Conservation (phyloP, 2,113 vertebrate species). For the Oryzias javanicus region DNA sequence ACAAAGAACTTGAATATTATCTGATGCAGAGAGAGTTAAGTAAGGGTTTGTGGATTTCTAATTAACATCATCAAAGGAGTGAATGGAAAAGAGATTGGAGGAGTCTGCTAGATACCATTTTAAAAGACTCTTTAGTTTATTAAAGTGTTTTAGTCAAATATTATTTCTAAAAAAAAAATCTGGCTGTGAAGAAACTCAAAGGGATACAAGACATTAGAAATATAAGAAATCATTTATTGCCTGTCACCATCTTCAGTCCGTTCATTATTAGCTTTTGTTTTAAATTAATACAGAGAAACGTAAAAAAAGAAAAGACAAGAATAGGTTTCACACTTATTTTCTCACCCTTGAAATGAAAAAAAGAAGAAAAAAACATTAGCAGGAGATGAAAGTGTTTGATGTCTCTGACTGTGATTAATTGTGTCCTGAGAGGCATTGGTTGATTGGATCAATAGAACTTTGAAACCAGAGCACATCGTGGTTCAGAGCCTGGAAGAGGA, state of each 20-base stretch:
- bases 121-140: conserved; percentile 20
- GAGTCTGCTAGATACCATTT: conserved; percentile 17
- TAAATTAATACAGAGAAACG: conserved; percentile 2
- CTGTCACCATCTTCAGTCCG: conserved; percentile 8
- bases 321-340: conserved; percentile 13
- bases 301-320: neutral
- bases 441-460: conserved; percentile 86
- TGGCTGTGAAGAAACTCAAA: neutral
- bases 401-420: conserved; percentile 39
- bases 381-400: conserved; percentile 29
- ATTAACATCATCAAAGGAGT: conserved; percentile 61
- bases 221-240: neutral
- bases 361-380: conserved; percentile 9
- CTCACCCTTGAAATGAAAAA: conserved; percentile 5
- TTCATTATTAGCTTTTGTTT: neutral
- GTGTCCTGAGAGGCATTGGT: conserved; percentile 76
- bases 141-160: conserved; percentile 14
- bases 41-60: conserved; percentile 55
- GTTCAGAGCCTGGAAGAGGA: conserved; percentile 90
- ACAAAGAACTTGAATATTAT: conserved; percentile 40
- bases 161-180: neutral
- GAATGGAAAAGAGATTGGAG: conserved; percentile 42
- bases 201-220: neutral
- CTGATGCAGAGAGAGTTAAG: conserved; percentile 28
- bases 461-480: conserved; percentile 87